Conservation (phyloP, 2,113 vertebrate species). For the Butorides virescens region DNA sequence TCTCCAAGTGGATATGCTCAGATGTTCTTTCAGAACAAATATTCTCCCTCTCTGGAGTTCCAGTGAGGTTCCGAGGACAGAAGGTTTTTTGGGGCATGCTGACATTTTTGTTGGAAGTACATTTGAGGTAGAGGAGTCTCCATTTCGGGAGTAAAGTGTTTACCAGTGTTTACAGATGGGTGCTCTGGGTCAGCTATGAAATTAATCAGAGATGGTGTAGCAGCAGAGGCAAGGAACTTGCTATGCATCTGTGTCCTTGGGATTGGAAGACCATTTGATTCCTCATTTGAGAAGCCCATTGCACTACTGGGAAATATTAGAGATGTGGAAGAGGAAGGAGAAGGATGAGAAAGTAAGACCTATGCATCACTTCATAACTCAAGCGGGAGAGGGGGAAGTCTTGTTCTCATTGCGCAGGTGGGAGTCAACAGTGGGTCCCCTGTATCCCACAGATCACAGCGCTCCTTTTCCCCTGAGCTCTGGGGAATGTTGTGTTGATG, state of each 20-base stretch:
- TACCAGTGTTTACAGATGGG: background rate
- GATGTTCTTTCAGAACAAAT: background rate
- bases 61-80: background rate
- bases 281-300: background rate
- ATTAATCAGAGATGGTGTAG: background rate
- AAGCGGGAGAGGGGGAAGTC: background rate
- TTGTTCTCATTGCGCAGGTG: background rate
- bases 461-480: background rate
- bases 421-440: rapidly evolving
- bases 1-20: background rate
- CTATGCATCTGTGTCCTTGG: background rate
- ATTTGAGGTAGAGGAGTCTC: background rate
- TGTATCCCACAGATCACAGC: background rate
- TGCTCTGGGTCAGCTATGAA: background rate
- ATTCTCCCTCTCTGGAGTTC: background rate
- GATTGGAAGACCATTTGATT: background rate
- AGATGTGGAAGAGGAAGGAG: background rate
- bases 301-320: background rate
- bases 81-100: background rate
- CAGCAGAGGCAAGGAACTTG: background rate
- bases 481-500: background rate
- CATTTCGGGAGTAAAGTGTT: background rate
- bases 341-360: background rate
- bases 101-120: background rate
- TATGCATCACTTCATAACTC: background rate